Evolutionary conservation across 1,140 invertebrate species (phyloP), one percentile per base, ranked within the genome.

Genomic region (Drosophila dunni): DNA sequence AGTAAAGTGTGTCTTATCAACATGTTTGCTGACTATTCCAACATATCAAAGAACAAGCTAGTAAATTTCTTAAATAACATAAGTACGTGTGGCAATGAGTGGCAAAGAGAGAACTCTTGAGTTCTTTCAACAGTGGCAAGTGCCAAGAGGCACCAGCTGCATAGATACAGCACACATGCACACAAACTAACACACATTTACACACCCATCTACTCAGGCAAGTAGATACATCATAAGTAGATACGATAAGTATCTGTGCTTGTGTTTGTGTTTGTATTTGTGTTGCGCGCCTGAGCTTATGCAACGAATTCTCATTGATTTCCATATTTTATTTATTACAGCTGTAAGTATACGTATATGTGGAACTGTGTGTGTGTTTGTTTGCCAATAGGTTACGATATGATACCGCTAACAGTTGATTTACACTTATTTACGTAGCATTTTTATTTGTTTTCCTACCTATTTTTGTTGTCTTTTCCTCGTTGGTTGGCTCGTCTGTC

Each of bases 351-450:
- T 50, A 44, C 53, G n/a, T 54, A 17, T 54, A 11, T 63, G 42
- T 44, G 2, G 42, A 11, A 13, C 6, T 51, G 7, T 38, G 7
- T 58, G 53, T 58, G 61, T 48, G 50, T 50, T 66, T 67, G 54
- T 75, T 70, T 64, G 60, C 46, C 67, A 68, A 71, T 64, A 71
- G 57, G 73, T 68, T 79, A 88, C 67, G 84, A 67, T 75, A 89
- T 75, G 72, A 88, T 83, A 83, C 80, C 77, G 71, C 85, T 78
- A 84, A 81, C 81, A 84, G 78, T 89, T 89, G 80, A 89, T 79
- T 89, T 89, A 84, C 81, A 89, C 84, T 75, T 84, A 78, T 88
- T 88, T 80, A 82, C 68, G 83, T 67, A 82, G 77, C 54, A 63
- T 76, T 82, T 64, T 71, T 54, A 53, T 75, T 51, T 57, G 51